Conservation (phyloP, 2,113 vertebrate genomes). For the Pelusios castaneus region DNA sequence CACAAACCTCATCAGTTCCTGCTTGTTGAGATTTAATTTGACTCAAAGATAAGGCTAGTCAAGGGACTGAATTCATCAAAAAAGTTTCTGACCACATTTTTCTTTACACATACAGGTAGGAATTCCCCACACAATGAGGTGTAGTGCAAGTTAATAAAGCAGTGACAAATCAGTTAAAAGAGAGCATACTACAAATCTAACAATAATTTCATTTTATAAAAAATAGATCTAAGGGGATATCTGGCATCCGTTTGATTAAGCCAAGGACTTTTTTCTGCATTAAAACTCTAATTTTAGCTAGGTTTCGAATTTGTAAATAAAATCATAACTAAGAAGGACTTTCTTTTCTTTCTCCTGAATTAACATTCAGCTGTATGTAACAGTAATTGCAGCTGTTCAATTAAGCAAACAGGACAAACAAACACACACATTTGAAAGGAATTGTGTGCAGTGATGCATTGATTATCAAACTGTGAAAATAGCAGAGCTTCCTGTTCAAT, state of each 20-base stretch:
- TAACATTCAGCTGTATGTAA: slow-evolving; percentile 82
- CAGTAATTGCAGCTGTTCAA: slow-evolving; percentile 84
- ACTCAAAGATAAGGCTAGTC: slow-evolving; percentile 1
- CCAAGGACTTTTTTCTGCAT: slow-evolving; percentile 53
- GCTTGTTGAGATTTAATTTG: slow-evolving; percentile 26
- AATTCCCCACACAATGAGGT: not conserved
- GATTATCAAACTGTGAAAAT: slow-evolving; percentile 83
- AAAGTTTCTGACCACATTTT: not conserved
- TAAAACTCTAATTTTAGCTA: slow-evolving; percentile 61
- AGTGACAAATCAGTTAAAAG: not conserved
- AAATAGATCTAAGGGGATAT: slow-evolving; percentile 16
- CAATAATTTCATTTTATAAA: not conserved
- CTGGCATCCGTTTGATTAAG: slow-evolving; percentile 45
- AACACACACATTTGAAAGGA: slow-evolving; percentile 76
- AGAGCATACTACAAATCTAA: not conserved
- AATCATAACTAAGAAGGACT: slow-evolving; percentile 72
- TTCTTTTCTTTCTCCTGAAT: slow-evolving; percentile 73
- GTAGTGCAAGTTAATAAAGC: not conserved
- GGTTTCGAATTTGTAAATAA: slow-evolving; percentile 74
- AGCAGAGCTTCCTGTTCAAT: slow-evolving; percentile 78
- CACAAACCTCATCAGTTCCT: not conserved
- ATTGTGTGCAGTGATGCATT: slow-evolving; percentile 79
- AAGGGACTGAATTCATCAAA: not conserved
- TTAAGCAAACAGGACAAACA: slow-evolving; percentile 83
- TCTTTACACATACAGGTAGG: not conserved